These are phyloP conservation scores for Sylvietta virens DNA, from an alignment of 2,113 vertebrate genomes.

Conservation along the genomic window DNA sequence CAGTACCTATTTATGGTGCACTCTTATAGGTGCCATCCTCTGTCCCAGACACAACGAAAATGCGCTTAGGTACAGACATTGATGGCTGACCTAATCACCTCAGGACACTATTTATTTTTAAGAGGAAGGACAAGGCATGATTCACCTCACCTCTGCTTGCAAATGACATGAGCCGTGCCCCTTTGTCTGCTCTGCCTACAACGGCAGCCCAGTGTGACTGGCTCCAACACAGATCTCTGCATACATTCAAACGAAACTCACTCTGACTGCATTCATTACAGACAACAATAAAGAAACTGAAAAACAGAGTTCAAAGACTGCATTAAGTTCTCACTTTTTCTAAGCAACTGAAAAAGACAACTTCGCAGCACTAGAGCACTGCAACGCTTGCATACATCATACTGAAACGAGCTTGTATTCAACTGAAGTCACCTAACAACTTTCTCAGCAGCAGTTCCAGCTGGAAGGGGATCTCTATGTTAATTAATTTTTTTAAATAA, in stretches of 20 bases:
- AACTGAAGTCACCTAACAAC: background rate
- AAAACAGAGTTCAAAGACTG: background rate
- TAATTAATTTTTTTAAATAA: background rate
- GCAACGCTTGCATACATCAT: background rate
- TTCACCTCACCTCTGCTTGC: background rate
- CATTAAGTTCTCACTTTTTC: background rate
- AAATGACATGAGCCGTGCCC: background rate
- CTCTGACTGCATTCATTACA: background rate
- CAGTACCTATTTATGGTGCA: background rate
- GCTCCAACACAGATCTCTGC: background rate
- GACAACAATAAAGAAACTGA: constrained; percentile 1
- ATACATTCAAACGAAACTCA: background rate
- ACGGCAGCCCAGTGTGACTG: background rate
- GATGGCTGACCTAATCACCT: background rate
- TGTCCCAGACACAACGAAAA: background rate
- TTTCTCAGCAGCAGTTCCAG: background rate
- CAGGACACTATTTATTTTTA: background rate
- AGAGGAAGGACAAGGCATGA: background rate
- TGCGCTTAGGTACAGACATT: rapidly evolving
- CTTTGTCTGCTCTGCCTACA: background rate
- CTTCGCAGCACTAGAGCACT: rapidly evolving
- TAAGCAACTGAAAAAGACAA: background rate
- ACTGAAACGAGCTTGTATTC: background rate
- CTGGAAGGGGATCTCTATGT: background rate
- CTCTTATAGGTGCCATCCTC: background rate